Conservation (phyloP, 2,888 invertebrate genomes). For the Griposia aprilina region DNA sequence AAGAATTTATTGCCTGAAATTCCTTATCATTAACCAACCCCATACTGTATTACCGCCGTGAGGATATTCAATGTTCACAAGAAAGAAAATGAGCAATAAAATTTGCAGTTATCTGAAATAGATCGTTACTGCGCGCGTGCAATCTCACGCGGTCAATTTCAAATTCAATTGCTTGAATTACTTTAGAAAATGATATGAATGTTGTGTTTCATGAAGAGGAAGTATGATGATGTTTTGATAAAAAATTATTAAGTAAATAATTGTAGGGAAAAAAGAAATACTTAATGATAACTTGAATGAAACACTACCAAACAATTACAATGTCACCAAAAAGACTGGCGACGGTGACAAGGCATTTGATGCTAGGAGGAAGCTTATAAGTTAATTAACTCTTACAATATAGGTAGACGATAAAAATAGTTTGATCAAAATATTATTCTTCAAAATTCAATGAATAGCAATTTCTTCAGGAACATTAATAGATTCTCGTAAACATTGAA, state of each 20-base stretch:
- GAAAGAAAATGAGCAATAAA: conserved; percentile 57
- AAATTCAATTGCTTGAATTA: conserved; percentile 57
- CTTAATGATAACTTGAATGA: neutral
- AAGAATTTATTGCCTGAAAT: conserved; percentile 34
- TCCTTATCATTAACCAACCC: conserved; percentile 20
- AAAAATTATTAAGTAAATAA: neutral
- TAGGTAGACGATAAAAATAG: conserved; percentile 2
- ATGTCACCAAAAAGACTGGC: neutral
- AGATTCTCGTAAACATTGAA: conserved; percentile 43
- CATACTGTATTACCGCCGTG: conserved; percentile 29
- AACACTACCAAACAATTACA: neutral
- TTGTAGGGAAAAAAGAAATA: neutral
- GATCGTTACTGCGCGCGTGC: conserved; percentile 44
- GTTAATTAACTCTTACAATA: neutral
- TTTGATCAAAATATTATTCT: conserved; percentile 26
- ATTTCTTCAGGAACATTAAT: conserved; percentile 10
- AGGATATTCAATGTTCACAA: conserved; percentile 45
- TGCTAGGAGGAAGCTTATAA: neutral
- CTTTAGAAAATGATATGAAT: conserved; percentile 4
- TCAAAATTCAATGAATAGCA: conserved; percentile 15
- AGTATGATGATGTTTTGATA: neutral
- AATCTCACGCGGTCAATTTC: conserved; percentile 56
- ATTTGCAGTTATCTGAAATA: conserved; percentile 56
- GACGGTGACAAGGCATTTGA: neutral
- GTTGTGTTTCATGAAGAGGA: neutral